Evolutionary conservation across 2,113 vertebrate genomes (phyloP), one percentile per base, ranked within the genome.

Genomic region (Nerophis lumbriciformis): DNA sequence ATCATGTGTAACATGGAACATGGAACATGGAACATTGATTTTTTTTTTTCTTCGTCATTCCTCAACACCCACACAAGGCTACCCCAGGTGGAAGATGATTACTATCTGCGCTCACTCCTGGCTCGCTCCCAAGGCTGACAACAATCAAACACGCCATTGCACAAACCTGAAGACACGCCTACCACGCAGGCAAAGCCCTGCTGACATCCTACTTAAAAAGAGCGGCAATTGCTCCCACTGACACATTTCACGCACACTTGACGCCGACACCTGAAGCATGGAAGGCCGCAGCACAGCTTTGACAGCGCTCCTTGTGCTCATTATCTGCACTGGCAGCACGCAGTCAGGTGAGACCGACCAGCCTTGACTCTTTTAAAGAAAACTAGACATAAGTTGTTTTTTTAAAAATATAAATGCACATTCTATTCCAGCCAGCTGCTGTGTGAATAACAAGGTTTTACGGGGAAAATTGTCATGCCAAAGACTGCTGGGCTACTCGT

Each of bases 341-440:
- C 57, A 79, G 4, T 72, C 86, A 68, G 81, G 86, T 88, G n/a
- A 52, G 52, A 35, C 9, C 13, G 19, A 5, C 4, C 0, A 9
- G 12, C 10, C 42, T 45, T 12, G 10, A 12, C 42, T 45, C 10
- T 45, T 4, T 4, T 4, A 19, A 50, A 50, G 49, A 6, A 19
- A n/a, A 14, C 14, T 2, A 2, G 55, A 6, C 19, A 45, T 45
- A 4, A 44, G 42, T 1, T 44, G 9, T 19, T 14, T 59, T 11
- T 56, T 8, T 9, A 2, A 15, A 28, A 21, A 52, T 53, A 3
- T 7, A 28, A 15, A 36, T 14, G 13, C 6, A 53, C 5, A 6
- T 53, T 36, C 37, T 6, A 6, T 55, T 48, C 6, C 49, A 91
- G 90, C 59, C 0, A 82, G 69, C 48, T 91, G 88, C 68, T 91